Percentiles rank a stretch among this genome's conserved stretches.
These are phyloP conservation scores for Epistrophe grossulariae DNA, from an alignment of 2,888 invertebrate genomes.

Conservation along the genomic window DNA sequence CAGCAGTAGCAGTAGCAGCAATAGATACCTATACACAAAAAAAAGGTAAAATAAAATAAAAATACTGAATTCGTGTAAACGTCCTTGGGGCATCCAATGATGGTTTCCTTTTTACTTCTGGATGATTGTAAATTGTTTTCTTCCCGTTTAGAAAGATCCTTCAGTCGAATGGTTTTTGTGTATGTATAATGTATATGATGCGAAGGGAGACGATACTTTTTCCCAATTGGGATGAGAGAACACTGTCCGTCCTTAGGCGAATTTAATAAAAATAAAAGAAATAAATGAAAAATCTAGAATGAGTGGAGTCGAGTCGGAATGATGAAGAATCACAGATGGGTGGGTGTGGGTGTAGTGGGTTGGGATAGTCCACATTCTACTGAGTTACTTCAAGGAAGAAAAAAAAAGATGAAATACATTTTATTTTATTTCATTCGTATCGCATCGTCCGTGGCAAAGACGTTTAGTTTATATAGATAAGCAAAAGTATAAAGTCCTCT, in stretches of 20 bases:
- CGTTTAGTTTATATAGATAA: slow-evolving; percentile 53
- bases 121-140: slow-evolving; percentile 73
- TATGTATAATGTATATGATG: background rate
- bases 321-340: slow-evolving; percentile 1
- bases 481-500: slow-evolving; percentile 40
- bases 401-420: slow-evolving; percentile 45
- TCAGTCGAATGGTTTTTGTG: slow-evolving; percentile 33
- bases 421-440: slow-evolving; percentile 60
- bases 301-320: background rate
- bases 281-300: slow-evolving; percentile 42
- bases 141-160: slow-evolving; percentile 65
- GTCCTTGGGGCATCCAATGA: slow-evolving; percentile 63
- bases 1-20: background rate
- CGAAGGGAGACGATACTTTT: background rate
- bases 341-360: background rate
- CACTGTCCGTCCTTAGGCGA: slow-evolving; percentile 47
- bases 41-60: slow-evolving; percentile 17
- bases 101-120: slow-evolving; percentile 64
- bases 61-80: slow-evolving; percentile 60
- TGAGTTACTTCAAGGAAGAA: slow-evolving; percentile 4
- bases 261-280: slow-evolving; percentile 66
- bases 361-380: background rate
- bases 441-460: slow-evolving; percentile 30
- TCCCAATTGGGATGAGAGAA: slow-evolving; percentile 13
- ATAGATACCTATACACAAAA: background rate